Percentiles rank a stretch among this genome's conserved stretches.
phyloP scores from a whole-genome alignment of 2,888 invertebrate genomes.

The Andricus quercusramuli region DNA sequence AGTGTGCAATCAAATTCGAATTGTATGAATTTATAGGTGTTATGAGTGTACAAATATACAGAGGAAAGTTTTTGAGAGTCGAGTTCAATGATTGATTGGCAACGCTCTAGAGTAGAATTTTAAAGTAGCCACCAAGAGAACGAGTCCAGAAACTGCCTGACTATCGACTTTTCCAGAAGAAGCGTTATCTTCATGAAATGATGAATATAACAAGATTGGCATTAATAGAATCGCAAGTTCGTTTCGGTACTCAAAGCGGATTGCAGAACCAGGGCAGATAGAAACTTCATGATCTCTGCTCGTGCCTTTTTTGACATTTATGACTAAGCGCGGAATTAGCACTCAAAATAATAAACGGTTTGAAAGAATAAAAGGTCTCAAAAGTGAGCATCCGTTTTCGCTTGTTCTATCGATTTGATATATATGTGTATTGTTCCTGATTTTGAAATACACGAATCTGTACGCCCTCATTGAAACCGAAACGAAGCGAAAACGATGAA shows the following conservation, averaged over 20 bases:
- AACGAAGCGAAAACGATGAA: conserved; percentile 36
- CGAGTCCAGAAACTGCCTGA: conserved; percentile 27
- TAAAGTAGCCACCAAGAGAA: conserved; percentile 16
- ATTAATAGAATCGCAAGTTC: conserved; percentile 38
- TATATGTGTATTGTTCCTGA: not conserved
- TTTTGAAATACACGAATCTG: conserved; percentile 6
- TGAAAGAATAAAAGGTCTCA: not conserved
- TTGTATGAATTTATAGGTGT: not conserved
- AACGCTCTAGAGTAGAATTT: conserved; percentile 21
- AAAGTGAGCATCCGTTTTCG: not conserved
- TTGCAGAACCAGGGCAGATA: conserved; percentile 5
- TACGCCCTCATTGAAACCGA: conserved; percentile 22
- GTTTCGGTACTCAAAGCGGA: conserved; percentile 39
- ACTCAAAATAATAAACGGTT: not conserved
- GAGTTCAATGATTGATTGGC: conserved; percentile 11
- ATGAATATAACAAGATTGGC: conserved; percentile 37
- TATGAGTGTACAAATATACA: not conserved
- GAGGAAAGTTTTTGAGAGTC: not conserved
- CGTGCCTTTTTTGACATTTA: conserved; percentile 14
- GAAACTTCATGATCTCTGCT: conserved; percentile 7
- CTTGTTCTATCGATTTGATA: not conserved
- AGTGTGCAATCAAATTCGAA: not conserved
- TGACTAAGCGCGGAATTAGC: conserved; percentile 10
- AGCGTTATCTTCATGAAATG: conserved; percentile 30
- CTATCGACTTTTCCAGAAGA: conserved; percentile 30